Conservation (phyloP, 2,888 invertebrate genomes). For the Drosophila sordidula region DNA sequence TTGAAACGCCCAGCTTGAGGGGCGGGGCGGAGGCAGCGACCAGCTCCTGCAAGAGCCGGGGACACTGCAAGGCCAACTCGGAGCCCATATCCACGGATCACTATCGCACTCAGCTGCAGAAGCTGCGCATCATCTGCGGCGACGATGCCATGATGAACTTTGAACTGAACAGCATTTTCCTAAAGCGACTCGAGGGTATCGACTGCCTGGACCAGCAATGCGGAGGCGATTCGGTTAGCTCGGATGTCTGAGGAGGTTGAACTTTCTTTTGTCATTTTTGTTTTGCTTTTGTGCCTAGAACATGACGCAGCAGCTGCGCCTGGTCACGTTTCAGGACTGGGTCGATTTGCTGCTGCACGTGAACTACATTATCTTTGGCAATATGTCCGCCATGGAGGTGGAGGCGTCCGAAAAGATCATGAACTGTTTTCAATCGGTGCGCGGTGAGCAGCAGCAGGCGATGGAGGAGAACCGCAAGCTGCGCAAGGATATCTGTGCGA, state of each 20-base stretch:
- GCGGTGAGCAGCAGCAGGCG: constrained; percentile 54
- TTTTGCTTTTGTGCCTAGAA: neutral
- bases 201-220: constrained; percentile 84
- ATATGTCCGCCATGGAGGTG: constrained; percentile 88
- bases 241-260: no score
- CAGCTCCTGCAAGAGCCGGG: neutral
- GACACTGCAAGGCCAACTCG: neutral
- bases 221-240: constrained; percentile 83
- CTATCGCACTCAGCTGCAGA: constrained; percentile 35
- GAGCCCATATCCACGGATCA: constrained; percentile 17
- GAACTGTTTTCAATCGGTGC: constrained; percentile 82
- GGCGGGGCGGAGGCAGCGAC: neutral
- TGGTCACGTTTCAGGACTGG: constrained; percentile 88
- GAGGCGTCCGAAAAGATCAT: constrained; percentile 87
- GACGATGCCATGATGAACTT: constrained; percentile 73
- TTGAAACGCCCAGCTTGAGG: neutral
- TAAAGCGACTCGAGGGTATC: constrained; percentile 87
- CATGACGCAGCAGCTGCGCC: constrained; percentile 86
- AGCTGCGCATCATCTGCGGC: constrained; percentile 38
- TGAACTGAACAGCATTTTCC: constrained; percentile 88
- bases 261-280: no score
- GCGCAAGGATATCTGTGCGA: constrained; percentile 83
- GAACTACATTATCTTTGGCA: constrained; percentile 87
- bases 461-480: constrained; percentile 69
- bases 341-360: constrained; percentile 88